Conservation (phyloP, 2,888 invertebrate species). For the Cheilosia impressa region DNA sequence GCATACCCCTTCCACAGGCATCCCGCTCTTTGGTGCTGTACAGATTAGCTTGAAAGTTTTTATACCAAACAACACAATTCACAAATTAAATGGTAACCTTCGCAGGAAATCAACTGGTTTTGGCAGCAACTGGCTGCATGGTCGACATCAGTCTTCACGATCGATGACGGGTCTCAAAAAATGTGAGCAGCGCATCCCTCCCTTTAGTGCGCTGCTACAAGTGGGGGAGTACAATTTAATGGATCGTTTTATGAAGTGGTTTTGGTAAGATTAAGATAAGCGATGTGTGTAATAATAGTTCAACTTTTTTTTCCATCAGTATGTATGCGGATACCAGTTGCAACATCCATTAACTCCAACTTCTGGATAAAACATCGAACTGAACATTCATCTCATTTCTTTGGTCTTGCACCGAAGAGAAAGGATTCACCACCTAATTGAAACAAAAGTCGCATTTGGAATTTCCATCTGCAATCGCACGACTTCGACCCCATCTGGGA, state of each 20-base stretch:
- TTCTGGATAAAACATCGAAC: too few species aligned
- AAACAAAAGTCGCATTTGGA: constrained; percentile 20
- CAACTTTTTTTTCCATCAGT: too few species aligned
- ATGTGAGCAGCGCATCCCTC: background rate
- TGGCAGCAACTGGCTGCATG: constrained; percentile 17
- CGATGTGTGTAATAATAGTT: too few species aligned
- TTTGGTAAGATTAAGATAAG: background rate
- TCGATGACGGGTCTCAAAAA: constrained; percentile 2
- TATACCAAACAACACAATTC: background rate
- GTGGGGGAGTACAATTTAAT: constrained; percentile 1
- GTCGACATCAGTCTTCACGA: constrained; percentile 16
- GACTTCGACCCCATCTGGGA: constrained; percentile 62
- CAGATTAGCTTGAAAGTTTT: constrained; percentile 25
- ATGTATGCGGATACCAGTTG: too few species aligned
- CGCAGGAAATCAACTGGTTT: constrained; percentile 50
- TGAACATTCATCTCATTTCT: too few species aligned
- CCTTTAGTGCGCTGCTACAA: constrained; percentile 1
- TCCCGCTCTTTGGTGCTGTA: constrained; percentile 19
- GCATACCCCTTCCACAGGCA: constrained; percentile 17
- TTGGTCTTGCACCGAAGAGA: too few species aligned
- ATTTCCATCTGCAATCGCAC: constrained; percentile 50
- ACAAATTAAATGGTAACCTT: constrained; percentile 49
- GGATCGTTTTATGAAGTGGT: background rate
- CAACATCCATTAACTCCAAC: too few species aligned
- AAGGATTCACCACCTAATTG: too few species aligned